A percentile compares a stretch with the other conserved stretches of the same genome.
Conservation (phyloP, 2,797 vertebrate species). For the Rhabdophis nuchalis region DNA sequence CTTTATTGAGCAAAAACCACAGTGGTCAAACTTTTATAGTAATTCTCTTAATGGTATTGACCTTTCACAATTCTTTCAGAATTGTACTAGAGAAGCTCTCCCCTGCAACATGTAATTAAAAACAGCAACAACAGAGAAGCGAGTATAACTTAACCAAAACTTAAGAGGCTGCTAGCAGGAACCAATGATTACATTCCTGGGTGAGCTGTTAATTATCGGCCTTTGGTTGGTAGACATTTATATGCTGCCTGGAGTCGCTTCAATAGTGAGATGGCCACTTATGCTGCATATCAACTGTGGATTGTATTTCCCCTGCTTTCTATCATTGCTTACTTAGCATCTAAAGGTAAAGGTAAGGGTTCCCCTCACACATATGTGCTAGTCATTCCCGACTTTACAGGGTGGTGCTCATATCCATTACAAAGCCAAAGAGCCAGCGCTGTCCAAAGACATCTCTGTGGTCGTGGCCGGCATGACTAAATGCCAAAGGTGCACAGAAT, state of each 20-base stretch:
- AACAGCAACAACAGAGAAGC: not conserved
- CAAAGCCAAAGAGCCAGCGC: too few relatives aligned
- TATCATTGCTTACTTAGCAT: conserved; percentile 7
- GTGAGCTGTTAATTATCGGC: conserved; percentile 33
- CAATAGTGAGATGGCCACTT: not conserved
- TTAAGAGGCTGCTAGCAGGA: conserved; percentile 35
- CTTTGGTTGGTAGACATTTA: conserved; percentile 34
- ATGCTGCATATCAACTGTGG: not conserved
- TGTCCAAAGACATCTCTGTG: too few relatives aligned
- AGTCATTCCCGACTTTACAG: too few relatives aligned
- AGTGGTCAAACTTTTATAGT: not conserved
- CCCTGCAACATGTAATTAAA: conserved; percentile 13
- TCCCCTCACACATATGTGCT: too few relatives aligned
- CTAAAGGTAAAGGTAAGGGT: too few relatives aligned
- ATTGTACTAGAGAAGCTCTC: not conserved
- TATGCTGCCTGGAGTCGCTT: not conserved
- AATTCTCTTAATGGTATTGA: not conserved
- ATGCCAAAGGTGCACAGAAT: too few relatives aligned
- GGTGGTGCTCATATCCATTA: too few relatives aligned
- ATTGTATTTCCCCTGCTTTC: conserved; percentile 13
- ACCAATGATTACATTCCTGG: conserved; percentile 45
- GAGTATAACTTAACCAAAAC: conserved; percentile 35
- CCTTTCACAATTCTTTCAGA: conserved; percentile 6
- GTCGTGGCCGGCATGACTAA: too few relatives aligned
- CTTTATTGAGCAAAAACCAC: not conserved